phyloP scores from a whole-genome alignment of 2,888 invertebrate genomes.

The Drosophila koepferae region DNA sequence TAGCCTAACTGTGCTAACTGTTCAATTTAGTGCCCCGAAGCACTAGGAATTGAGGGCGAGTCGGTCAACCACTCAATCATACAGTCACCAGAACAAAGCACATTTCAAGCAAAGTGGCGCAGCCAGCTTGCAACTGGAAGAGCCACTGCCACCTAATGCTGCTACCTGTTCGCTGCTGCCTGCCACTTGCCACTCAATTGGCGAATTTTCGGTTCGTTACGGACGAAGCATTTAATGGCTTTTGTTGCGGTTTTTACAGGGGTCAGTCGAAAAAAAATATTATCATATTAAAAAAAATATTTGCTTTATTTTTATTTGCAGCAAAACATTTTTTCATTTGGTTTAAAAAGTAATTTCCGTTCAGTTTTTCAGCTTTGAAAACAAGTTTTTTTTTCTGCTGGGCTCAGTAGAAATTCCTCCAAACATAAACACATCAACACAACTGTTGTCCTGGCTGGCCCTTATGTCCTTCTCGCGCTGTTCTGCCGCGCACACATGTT shows the following conservation, averaged over 20 bases:
- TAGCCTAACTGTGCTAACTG: constrained; percentile 39
- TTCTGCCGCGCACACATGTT: constrained; percentile 72
- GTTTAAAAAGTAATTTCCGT: constrained; percentile 13
- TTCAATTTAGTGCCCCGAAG: constrained; percentile 13
- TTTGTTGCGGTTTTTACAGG: constrained; percentile 51
- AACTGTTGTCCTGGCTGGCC: constrained; percentile 64
- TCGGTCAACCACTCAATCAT: constrained; percentile 67
- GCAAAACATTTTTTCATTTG: constrained; percentile 11
- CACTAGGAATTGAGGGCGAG: constrained; percentile 9
- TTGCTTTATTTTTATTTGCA: constrained; percentile 25
- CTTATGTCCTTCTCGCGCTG: constrained; percentile 17
- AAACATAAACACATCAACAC: constrained; percentile 68
- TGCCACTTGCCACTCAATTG: constrained; percentile 64
- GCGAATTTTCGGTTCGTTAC: constrained; percentile 49
- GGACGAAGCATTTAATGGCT: constrained; percentile 15
- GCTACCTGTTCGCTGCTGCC: constrained; percentile 18
- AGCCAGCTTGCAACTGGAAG: not conserved
- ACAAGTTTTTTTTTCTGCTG: constrained; percentile 1
- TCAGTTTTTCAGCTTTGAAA: constrained; percentile 8
- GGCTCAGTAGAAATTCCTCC: constrained; percentile 36
- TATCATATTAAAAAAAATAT: constrained; percentile 51
- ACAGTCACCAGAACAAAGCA: constrained; percentile 44
- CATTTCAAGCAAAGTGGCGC: constrained; percentile 43
- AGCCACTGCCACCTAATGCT: constrained; percentile 8
- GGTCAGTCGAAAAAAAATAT: constrained; percentile 15